Base-by-base conservation (phyloP, 2,797 vertebrate species). In the Trichosurus vulpecula region DNA sequence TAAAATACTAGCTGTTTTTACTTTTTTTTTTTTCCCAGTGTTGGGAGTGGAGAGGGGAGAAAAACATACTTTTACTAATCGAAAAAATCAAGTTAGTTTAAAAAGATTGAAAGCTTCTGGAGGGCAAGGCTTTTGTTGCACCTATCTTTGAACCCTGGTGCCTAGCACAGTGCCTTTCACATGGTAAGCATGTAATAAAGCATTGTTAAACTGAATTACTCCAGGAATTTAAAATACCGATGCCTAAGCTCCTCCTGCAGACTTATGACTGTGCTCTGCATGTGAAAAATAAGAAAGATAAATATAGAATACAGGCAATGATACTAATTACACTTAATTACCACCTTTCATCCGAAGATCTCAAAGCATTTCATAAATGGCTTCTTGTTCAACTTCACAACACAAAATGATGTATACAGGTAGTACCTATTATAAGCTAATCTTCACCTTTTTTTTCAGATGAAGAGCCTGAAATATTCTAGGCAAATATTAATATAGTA, bases 271-370 rank as follows among this genome's bases (percentile, higher is more conserved):
- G 53, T 51, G 66, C 29, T 94, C 31, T 92, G 55, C 92, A 91
- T 12, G 51, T 92, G 54, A 93, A 95, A 92, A 92, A 92, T 22
- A 87, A 92, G 90, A 66, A 90, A 94, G 92, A 94, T 95, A 95
- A 97, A 96, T 97, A 96, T 96, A 97, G 97, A 93, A 97, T 61
- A 94, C 61, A 97, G 95, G 94, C 96, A 97, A 98, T 95, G 94
- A 95, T 94, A 95, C 96, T 94, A 97, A 97, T 98, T 97, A 95
- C 53, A 54, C n/a, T 95, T 97, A 97, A 97, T 97, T 94, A 96
- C 57, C 91, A 96, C 96, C 96, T 97, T 97, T 96, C 94, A 95
- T 95, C 0, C 0, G 94, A 90, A 93, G 94, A 97, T 97, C 90
- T 90, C 90, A 90, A 90, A 90, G 90, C 52, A 90, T 90, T 90